phyloP scores from a whole-genome alignment of 2,888 invertebrate genomes.

The Scrobipalpa costella region DNA sequence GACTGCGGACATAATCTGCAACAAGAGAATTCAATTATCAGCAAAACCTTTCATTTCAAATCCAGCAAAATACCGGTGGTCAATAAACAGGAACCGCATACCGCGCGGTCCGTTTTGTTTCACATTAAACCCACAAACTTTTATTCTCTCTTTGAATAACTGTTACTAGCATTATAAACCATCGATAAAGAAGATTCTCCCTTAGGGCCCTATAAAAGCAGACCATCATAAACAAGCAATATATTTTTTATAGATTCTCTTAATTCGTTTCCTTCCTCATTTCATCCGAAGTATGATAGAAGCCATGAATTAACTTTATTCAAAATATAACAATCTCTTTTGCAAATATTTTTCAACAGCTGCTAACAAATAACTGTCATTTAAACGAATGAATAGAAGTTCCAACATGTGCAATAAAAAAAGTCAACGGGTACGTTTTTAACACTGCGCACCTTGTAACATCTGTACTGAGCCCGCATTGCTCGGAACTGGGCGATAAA shows the following conservation, averaged over 20 bases:
- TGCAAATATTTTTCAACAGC: not conserved
- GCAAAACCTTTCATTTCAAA: constrained; percentile 23
- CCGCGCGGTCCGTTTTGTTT: constrained; percentile 34
- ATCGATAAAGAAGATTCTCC: constrained; percentile 65
- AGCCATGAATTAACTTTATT: constrained; percentile 38
- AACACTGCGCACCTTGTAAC: constrained; percentile 15
- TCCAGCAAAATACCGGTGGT: not conserved
- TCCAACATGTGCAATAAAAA: not conserved
- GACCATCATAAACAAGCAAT: constrained; percentile 75
- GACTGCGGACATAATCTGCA: constrained; percentile 55
- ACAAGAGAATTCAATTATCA: constrained; percentile 48
- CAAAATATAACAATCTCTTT: not conserved
- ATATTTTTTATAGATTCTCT: constrained; percentile 64
- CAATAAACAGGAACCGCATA: constrained; percentile 16
- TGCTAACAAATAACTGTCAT: not conserved
- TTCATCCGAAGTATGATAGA: constrained; percentile 49
- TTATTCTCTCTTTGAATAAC: constrained; percentile 64
- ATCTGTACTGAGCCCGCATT: constrained; percentile 52
- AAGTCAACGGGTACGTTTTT: constrained; percentile 3
- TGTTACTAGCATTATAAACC: constrained; percentile 62
- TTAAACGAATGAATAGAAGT: constrained; percentile 1
- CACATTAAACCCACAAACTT: constrained; percentile 46
- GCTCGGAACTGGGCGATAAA: constrained; percentile 61
- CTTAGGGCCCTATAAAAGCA: constrained; percentile 65
- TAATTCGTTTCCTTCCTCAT: constrained; percentile 62